Evolutionary conservation across 2,888 invertebrate species (phyloP).

Genomic region (Abscondita cerata): DNA sequence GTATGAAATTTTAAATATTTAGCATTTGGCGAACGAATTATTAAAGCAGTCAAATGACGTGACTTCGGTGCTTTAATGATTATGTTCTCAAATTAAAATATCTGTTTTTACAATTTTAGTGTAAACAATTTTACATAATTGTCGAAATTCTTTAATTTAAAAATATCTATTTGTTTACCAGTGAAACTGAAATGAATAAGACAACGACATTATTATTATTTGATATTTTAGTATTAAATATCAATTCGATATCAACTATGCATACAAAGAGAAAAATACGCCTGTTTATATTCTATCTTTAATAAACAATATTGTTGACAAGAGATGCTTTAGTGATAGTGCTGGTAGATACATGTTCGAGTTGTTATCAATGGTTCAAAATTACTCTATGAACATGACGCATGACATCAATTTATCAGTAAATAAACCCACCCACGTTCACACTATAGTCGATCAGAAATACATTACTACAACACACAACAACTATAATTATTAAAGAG

Average conservation of each 20-base stretch:
- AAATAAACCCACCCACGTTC: conserved; percentile 26
- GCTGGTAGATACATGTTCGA: conserved; percentile 31
- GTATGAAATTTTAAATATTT: too few relatives aligned
- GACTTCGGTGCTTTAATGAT: too few relatives aligned
- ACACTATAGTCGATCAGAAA: conserved; percentile 30
- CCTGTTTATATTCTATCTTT: conserved; percentile 24
- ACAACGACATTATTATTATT: too few relatives aligned
- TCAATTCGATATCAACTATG: neutral
- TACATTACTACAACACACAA: conserved; percentile 18
- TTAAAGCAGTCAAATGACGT: too few relatives aligned
- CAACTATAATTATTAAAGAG: too few relatives aligned
- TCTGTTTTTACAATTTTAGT: too few relatives aligned
- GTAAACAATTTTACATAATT: too few relatives aligned
- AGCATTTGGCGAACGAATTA: too few relatives aligned
- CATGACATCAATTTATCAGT: conserved; percentile 23
- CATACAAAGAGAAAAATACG: conserved; percentile 1
- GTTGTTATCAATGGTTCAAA: conserved; percentile 30
- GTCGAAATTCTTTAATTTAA: too few relatives aligned
- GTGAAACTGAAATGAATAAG: too few relatives aligned
- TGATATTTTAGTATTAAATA: neutral
- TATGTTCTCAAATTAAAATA: too few relatives aligned
- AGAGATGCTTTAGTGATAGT: conserved; percentile 30
- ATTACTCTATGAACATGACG: conserved; percentile 29
- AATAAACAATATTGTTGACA: conserved; percentile 33
- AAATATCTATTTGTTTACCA: too few relatives aligned